Base-by-base conservation (phyloP, 2,113 vertebrate species). In the Clarias gariepinus region DNA sequence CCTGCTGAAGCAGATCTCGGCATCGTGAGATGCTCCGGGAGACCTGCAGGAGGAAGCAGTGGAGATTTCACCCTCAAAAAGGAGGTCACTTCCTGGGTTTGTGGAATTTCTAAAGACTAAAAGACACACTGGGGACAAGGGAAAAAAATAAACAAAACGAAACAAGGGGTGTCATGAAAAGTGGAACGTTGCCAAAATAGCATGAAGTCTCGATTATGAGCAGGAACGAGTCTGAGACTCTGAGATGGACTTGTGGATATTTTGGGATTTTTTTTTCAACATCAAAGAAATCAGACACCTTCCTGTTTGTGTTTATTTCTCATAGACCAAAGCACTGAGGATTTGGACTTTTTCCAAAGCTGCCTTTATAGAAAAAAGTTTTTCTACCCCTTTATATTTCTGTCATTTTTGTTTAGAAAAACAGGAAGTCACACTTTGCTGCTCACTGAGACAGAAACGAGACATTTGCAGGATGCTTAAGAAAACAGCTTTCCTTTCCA, bases 1-100 rank as follows among this genome's bases (percentile, higher is more conserved):
- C 0, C 92, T 97, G 90, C 93, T 97, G 86, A 97, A 98, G 91
- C 96, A 97, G 92, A 95, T 97, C 19, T 95, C 95, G 82, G 89
- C 94, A 81, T 96, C 96, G 88, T 96, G 94, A 96, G 91, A 82
- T 21, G 86, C 10, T 64, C 9, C 47, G 1, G 16, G 4, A 61
- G 52, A 19, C 52, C n/a, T 60, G 2, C 79, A 8, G 33, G 1
- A 21, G 68, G 76, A 73, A 36, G 13, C 60, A 63, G 9, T 36
- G 78, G 30, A 23, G 30, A 80, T 36, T 60, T 61, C 47, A 23
- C 82, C 53, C 13, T 28, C 13, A 60, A 3, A 60, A 12, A 25
- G 47, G 47, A 33, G 18, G 61, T 19, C 60, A 47, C 28, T 28
- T 69, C 57, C 25, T 66, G 53, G 18, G 15, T 81, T 12, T 85